Base-by-base conservation (phyloP, 2,113 vertebrate genomes). In the Burhinus bistriatus region DNA sequence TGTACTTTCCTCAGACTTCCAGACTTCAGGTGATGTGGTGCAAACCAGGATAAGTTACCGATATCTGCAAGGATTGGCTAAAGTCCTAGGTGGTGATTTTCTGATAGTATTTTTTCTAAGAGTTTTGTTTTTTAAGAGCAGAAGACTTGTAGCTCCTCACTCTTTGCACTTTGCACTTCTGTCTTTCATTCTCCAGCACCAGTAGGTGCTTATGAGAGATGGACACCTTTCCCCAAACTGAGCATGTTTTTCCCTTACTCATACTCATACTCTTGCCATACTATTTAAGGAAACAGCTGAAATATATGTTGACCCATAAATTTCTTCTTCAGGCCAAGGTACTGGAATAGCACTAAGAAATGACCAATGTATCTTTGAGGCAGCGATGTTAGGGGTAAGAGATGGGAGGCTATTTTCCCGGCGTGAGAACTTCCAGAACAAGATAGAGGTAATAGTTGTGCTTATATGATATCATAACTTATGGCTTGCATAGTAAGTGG, bases 401-500 rank as follows among this genome's bases (percentile, higher is more conserved):
- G n/a, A 57, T 90, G 47, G 15, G 18, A 91, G 45, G 13, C 34
- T 93, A 7, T 79, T 89, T 91, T 95, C 66, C 15, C 20, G 10
- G 58, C 70, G 36, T 49, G 36, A 81, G 58, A 90, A 73, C 23
- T 90, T 92, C 36, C 49, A 51, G 58, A 52, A 85, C 68, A n/a
- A 82, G 57, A 30, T 30, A 59, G 32, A 55, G 61, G 29, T 93
- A 82, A 70, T 82, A 58, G 71, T 13, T 94, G 51, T 73, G 75
- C 66, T 89, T 83, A 38, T 40, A 45, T 61, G 55, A 32, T 92
- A 90, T 69, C 70, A 86, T 59, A 89, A 66, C 57, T 93, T 73
- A 45, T 83, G 32, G 40, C 92, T 78, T 95, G 70, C 62, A 91
- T 95, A 94, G 61, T 91, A 89, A 95, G 69, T 94, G 71, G 44